Conservation (phyloP, 2,888 invertebrate genomes). For the Polymixis lichenea region DNA sequence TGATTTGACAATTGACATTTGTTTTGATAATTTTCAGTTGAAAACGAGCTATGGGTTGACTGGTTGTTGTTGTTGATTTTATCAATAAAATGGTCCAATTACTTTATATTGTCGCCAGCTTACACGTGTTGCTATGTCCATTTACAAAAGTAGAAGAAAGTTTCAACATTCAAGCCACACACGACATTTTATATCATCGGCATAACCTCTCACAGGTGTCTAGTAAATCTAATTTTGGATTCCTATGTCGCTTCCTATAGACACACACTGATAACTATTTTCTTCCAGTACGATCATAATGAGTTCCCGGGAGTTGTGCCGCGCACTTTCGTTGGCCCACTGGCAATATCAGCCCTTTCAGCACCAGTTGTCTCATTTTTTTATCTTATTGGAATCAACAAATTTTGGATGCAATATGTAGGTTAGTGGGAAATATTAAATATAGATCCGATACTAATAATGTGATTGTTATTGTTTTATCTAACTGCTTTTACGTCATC, state of each 20-base stretch:
- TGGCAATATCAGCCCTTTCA: conserved; percentile 94
- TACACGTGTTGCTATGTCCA: conserved; percentile 96
- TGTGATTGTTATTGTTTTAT: conserved; percentile 36
- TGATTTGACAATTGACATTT: conserved; percentile 41
- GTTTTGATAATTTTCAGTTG: conserved; percentile 40
- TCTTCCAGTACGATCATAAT: conserved; percentile 98
- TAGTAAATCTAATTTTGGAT: conserved; percentile 88
- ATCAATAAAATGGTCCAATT: conserved; percentile 92
- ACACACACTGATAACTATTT: conserved; percentile 68
- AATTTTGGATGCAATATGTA: conserved; percentile 97
- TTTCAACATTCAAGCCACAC: conserved; percentile 99
- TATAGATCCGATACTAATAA: conserved; percentile 29
- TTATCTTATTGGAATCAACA: conserved; percentile 93
- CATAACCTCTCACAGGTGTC: conserved; percentile 95
- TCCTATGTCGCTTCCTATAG: conserved; percentile 71
- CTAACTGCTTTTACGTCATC: conserved; percentile 36
- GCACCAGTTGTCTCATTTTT: conserved; percentile 94
- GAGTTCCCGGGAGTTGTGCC: conserved; percentile 99
- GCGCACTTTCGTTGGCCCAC: conserved; percentile 97
- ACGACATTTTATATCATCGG: conserved; percentile 98
- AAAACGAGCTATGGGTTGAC: conserved; percentile 78
- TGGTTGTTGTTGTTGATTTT: conserved; percentile 67
- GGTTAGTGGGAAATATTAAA: conserved; percentile 90
- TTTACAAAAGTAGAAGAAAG: conserved; percentile 99
- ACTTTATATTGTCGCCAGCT: conserved; percentile 93